Evolutionary conservation across 2,888 invertebrate genomes (phyloP).

Genomic region (Eugnorisma glareosa): DNA sequence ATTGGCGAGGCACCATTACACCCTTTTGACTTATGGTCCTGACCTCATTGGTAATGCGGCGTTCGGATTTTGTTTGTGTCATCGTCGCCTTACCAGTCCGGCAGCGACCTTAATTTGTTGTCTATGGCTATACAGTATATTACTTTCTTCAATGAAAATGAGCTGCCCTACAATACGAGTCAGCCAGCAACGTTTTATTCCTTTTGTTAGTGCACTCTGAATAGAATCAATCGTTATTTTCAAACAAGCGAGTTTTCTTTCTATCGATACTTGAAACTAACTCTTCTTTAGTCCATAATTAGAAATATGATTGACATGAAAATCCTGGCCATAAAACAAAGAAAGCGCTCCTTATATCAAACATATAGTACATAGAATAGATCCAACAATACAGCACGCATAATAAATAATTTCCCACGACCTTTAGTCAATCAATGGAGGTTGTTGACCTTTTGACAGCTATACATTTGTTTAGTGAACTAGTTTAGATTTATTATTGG

Average conservation of each 20-base stretch:
- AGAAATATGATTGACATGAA: constrained; percentile 20
- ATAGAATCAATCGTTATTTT: background rate
- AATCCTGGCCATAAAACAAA: constrained; percentile 20
- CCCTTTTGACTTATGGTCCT: constrained; percentile 36
- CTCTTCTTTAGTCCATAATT: constrained; percentile 23
- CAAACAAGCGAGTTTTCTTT: background rate
- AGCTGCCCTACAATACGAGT: background rate
- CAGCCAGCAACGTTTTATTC: background rate
- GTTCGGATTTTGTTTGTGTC: constrained; percentile 45
- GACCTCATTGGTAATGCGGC: constrained; percentile 51
- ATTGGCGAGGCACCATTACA: constrained; percentile 39
- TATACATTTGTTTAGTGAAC: constrained; percentile 16
- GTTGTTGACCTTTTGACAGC: constrained; percentile 53
- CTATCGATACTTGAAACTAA: background rate
- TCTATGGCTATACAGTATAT: constrained; percentile 19
- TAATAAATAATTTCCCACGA: constrained; percentile 61
- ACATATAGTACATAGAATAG: background rate
- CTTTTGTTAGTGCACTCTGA: background rate
- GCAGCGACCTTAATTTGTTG: constrained; percentile 52
- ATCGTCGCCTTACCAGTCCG: constrained; percentile 34
- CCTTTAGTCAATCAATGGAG: constrained; percentile 58
- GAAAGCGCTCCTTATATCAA: constrained; percentile 20
- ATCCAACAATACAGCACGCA: constrained; percentile 36
- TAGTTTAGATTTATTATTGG: constrained; percentile 28
- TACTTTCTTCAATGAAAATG: constrained; percentile 38